Evolutionary conservation across 2,888 invertebrate genomes (phyloP).

Genomic region (Agonopterix subpropinquella): DNA sequence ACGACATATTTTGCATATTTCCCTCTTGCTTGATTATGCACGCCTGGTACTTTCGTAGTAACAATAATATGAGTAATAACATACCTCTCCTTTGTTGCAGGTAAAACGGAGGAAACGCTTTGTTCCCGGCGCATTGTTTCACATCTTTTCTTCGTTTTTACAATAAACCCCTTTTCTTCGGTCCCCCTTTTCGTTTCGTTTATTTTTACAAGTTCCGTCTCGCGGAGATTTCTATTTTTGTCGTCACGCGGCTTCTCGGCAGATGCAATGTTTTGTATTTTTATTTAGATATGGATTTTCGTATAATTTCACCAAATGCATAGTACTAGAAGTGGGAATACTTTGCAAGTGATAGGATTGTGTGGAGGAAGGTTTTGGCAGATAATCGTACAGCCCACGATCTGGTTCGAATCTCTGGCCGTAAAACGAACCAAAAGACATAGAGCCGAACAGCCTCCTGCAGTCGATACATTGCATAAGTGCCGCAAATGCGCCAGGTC

Average conservation of each 20-base stretch:
- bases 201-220: slow-evolving; percentile 17
- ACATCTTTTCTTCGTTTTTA: slow-evolving; percentile 19
- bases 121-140: slow-evolving; percentile 19
- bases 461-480: no score
- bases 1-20: not conserved
- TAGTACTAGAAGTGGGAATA: no score
- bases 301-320: no score
- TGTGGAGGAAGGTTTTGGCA: no score
- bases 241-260: slow-evolving; percentile 15
- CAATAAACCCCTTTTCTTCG: slow-evolving; percentile 13
- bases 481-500: no score
- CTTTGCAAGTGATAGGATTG: no score
- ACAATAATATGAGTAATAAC: slow-evolving; percentile 21
- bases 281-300: not conserved
- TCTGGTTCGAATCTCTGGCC: no score
- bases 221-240: slow-evolving; percentile 14
- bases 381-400: no score
- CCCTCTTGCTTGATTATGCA: not conserved
- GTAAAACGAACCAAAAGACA: no score
- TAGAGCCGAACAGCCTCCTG: no score
- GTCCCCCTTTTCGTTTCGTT: slow-evolving; percentile 19
- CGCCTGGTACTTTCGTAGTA: not conserved
- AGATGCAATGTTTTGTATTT: slow-evolving; percentile 12
- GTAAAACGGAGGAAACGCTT: slow-evolving; percentile 45
- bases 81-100: slow-evolving; percentile 50